Base-by-base conservation (phyloP, 2,113 vertebrate species). In the Casuarius casuarius region DNA sequence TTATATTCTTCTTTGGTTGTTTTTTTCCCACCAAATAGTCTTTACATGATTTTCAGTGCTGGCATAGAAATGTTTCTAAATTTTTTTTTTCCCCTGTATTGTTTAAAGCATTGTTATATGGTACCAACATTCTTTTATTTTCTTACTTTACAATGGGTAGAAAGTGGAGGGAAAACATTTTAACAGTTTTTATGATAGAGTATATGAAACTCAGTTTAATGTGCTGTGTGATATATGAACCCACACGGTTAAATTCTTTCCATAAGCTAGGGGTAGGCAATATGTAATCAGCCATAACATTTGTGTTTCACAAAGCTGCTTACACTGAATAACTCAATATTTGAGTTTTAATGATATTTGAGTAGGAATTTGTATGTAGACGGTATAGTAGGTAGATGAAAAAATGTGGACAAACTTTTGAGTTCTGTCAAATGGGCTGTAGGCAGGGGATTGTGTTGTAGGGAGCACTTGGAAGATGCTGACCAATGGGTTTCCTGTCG, bases 251-350 rank as follows among this genome's bases (percentile, higher is more conserved):
- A 95, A 88, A 90, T 67, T 90, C 38, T 94, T 97, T 78, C 46
- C 31, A 7, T 83, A 48, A 90, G 90, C 93, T 72, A 91, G 65
- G 85, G 56, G 21, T 82, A 92, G 72, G 51, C 68, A 81, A 61
- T 80, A 78, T 90, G 78, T 83, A 93, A 93, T 88, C 71, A 96
- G 49, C 58, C 67, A 83, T 91, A 90, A 94, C 87, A 82, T 85
- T 80, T 90, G 66, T 80, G 92, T 86, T 94, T 92, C 90, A 92
- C 85, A 92, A 86, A 93, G 68, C n/a, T 94, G 65, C 86, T 94
- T 93, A 81, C 76, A 78, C 61, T 94, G 95, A 94, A 93, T 94
- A 92, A 96, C 95, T 96, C 93, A 92, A 78, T 94, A 81, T 95
- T 74, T 88, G 61, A 93, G 63, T 44, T 90, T 88, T 94, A 96